phyloP scores from a whole-genome alignment of 2,113 vertebrate genomes.

The Hirundichthys speculiger region DNA sequence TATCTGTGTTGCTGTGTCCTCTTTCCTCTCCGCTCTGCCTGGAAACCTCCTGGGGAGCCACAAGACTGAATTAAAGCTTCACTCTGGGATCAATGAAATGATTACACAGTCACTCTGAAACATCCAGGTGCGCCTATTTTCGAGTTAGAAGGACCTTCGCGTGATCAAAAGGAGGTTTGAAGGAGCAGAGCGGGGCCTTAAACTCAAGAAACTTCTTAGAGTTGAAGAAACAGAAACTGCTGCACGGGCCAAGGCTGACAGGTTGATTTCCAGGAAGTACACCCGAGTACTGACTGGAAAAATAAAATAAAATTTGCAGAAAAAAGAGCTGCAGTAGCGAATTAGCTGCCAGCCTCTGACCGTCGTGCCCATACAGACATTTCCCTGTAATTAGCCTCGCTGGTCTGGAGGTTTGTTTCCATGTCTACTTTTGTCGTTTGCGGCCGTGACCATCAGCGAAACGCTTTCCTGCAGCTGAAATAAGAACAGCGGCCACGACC shows the following conservation, averaged over 20 bases:
- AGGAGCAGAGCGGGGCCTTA: background rate
- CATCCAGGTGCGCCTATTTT: background rate
- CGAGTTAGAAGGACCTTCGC: background rate
- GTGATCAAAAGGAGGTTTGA: background rate
- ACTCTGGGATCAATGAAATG: slow-evolving; percentile 30
- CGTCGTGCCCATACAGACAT: background rate
- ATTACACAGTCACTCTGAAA: slow-evolving; percentile 21
- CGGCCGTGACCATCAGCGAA: slow-evolving; percentile 7
- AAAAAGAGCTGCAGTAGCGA: too few relatives aligned
- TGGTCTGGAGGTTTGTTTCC: slow-evolving; percentile 9
- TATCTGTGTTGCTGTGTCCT: slow-evolving; percentile 69
- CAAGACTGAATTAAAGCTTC: slow-evolving; percentile 42
- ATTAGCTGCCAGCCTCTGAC: background rate
- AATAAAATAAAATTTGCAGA: too few relatives aligned
- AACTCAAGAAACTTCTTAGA: background rate
- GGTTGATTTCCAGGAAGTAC: too few relatives aligned
- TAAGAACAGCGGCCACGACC: slow-evolving; percentile 22
- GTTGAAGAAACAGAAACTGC: background rate
- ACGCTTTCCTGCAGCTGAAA: slow-evolving; percentile 35
- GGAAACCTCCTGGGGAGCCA: slow-evolving; percentile 56
- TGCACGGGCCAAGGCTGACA: too few relatives aligned
- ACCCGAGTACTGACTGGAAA: too few relatives aligned
- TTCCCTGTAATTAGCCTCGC: slow-evolving; percentile 18
- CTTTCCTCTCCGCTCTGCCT: slow-evolving; percentile 56
- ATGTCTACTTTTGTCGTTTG: background rate